Percentiles rank a stretch among this genome's conserved stretches.
These are phyloP conservation scores for Bacillus rossius DNA, from an alignment of 1,140 invertebrate genomes.

Conservation along the genomic window DNA sequence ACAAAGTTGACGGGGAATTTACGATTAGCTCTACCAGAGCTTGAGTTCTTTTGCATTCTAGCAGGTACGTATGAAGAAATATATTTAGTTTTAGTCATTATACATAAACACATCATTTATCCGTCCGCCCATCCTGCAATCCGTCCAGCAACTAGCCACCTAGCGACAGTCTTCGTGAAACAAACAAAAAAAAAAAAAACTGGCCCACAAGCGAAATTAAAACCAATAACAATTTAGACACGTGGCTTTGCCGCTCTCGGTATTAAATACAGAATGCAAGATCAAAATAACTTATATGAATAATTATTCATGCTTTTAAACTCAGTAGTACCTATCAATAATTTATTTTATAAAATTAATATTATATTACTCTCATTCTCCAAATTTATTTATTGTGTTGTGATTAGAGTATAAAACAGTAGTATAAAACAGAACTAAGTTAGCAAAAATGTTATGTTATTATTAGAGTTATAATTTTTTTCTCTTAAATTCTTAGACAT, in stretches of 20 bases:
- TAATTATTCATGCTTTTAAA: not conserved
- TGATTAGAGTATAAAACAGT: no score
- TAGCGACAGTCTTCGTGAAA: not conserved
- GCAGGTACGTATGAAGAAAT: slow-evolving; percentile 20
- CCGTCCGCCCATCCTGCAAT: not conserved
- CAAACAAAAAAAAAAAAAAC: not conserved
- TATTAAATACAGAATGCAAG: no score
- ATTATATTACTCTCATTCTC: no score
- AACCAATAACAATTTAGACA: not conserved
- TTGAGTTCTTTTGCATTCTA: slow-evolving; percentile 27
- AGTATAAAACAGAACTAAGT: not conserved
- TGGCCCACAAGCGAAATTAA: not conserved
- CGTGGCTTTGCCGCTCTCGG: no score
- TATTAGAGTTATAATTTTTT: no score
- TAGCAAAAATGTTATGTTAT: not conserved
- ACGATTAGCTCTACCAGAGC: slow-evolving; percentile 27
- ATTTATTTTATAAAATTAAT: no score
- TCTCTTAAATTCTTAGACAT: no score
- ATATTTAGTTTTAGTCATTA: not conserved
- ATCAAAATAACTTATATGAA: no score
- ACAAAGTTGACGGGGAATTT: slow-evolving; percentile 33
- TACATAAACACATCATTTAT: not conserved
- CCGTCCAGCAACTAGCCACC: not conserved
- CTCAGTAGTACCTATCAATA: no score
- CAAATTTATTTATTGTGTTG: no score